Base-by-base conservation (phyloP, 2,888 invertebrate species). In the Smittia aterrima region DNA sequence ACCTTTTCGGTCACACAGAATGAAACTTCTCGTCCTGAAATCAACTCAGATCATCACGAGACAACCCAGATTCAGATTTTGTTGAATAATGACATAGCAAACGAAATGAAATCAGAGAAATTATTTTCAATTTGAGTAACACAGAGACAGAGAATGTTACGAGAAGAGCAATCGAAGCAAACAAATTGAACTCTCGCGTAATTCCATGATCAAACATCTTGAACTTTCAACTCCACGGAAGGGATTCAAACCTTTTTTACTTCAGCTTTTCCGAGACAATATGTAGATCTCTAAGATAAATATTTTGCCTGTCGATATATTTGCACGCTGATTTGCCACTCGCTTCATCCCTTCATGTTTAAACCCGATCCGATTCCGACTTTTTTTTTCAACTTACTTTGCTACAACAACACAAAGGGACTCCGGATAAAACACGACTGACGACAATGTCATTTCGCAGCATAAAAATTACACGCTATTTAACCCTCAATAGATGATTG, bases 381-480 rank as follows among this genome's bases (percentile, higher is more conserved):
- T 58, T 24, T 58, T 58, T 58, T 58, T n/a, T n/a, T n/a, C n/a
- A n/a, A n/a, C n/a, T n/a, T 58, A 54, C 70, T 71, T 71, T 71
- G 32, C 27, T 32, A 71, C 70, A 71, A 54, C 54, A 54, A 71
- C 70, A 71, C 1, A 4, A 24, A 41, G n/a, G n/a, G n/a, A 7
- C 13, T n/a, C 3, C 47, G 3, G 47, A 47, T n/a, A 16, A 3
- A 47, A 47, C 47, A n/a, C 47, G 16, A 13, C 16, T 27, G 66
- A 66, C 13, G 66, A 40, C 20, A 38, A 47, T 68, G 68, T 68
- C 68, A 68, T 25, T 68, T 68, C 22, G 47, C 68, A 68, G 68
- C 41, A 22, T 62, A 73, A 64, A 66, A 73, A 73, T 73, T 73
- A 73, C 72, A 73, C 72, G 72, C 72, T 73, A 40, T 73, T 73